phyloP scores from a whole-genome alignment of 2,113 vertebrate genomes.

The Grammomys dolichurus region DNA sequence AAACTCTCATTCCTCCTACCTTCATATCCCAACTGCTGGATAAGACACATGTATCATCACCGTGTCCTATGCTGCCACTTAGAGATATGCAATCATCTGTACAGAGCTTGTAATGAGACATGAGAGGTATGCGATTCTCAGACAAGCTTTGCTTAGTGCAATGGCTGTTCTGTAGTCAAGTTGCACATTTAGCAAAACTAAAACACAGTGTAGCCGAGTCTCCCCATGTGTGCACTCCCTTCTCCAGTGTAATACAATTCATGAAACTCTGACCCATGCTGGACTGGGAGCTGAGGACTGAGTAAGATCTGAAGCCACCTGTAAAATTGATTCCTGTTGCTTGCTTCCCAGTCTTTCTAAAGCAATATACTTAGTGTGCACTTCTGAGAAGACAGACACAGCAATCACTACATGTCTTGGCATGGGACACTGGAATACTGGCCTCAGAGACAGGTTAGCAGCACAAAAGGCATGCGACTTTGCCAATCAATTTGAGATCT shows the following conservation, averaged over 20 bases:
- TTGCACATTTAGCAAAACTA: slow-evolving; percentile 34
- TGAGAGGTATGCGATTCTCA: slow-evolving; percentile 28
- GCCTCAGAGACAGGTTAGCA: slow-evolving; percentile 72
- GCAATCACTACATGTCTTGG: background rate
- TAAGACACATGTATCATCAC: background rate
- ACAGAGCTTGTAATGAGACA: background rate
- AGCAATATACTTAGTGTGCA: slow-evolving; percentile 37
- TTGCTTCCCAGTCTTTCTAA: slow-evolving; percentile 41
- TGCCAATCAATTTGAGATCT: slow-evolving; percentile 73
- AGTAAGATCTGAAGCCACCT: slow-evolving; percentile 19
- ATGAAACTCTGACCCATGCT: background rate
- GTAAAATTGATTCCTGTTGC: slow-evolving; percentile 30
- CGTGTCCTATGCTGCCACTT: background rate
- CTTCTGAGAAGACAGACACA: slow-evolving; percentile 48
- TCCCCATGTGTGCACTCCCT: background rate
- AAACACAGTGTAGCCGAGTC: background rate
- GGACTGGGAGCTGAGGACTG: background rate
- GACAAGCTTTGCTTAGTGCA: slow-evolving; percentile 10
- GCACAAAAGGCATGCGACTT: slow-evolving; percentile 73
- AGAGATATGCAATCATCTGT: background rate
- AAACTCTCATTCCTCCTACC: background rate
- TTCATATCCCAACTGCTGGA: background rate
- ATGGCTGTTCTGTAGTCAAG: background rate
- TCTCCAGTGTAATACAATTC: slow-evolving; percentile 13
- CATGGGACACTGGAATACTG: slow-evolving; percentile 49